Evolutionary conservation across 1,140 invertebrate species (phyloP).

Genomic region (Ceratitis capitata): DNA sequence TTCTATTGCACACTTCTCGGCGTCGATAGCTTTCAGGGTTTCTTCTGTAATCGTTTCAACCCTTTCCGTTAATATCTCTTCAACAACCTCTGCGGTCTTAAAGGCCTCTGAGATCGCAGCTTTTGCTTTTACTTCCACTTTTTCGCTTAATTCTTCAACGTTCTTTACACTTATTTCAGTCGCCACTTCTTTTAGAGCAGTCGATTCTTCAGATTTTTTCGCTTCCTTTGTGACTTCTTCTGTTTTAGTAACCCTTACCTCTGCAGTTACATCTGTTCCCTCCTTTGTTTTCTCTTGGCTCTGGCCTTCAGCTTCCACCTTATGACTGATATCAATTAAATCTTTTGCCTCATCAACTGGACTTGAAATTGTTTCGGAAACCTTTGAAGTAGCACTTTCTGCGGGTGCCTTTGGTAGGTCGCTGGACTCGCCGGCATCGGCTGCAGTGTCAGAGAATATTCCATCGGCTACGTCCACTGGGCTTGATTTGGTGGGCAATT

Average conservation of each 20-base stretch:
- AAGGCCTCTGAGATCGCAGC: background rate
- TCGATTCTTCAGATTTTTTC: background rate
- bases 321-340: background rate
- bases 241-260: background rate
- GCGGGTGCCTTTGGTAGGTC: constrained; percentile 39
- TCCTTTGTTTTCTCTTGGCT: too few species aligned
- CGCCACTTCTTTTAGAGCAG: too few species aligned
- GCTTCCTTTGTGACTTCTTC: background rate
- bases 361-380: constrained; percentile 53
- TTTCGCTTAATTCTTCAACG: background rate
- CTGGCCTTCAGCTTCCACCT: background rate
- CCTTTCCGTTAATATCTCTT: constrained; percentile 25
- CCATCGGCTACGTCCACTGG: constrained; percentile 59
- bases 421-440: background rate
- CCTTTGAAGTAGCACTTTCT: constrained; percentile 46
- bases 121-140: background rate
- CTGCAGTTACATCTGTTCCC: background rate
- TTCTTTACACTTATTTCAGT: too few species aligned
- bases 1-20: background rate
- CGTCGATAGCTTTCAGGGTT: too few species aligned
- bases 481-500: constrained; percentile 54
- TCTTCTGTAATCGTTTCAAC: background rate
- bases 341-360: constrained; percentile 54
- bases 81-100: background rate
- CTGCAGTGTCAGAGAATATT: constrained; percentile 44